Percentiles rank a stretch among this genome's conserved stretches.
Conservation (phyloP, 2,888 invertebrate genomes). For the Stenotaenia linearis region DNA sequence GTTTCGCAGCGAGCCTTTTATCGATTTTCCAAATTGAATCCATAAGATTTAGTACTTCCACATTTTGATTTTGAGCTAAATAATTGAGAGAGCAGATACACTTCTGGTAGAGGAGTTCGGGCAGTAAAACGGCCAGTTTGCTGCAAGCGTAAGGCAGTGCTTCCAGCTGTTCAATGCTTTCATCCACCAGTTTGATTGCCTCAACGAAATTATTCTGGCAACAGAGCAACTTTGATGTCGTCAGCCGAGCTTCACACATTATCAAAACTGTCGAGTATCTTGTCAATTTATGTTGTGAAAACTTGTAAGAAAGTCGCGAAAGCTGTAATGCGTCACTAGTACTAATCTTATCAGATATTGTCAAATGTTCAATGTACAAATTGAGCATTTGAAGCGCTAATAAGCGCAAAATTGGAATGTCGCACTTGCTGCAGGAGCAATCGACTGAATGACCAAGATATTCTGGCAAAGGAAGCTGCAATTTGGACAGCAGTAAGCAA, state of each 20-base stretch:
- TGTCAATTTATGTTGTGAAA: not conserved
- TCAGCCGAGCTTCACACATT: not conserved
- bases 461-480: not conserved
- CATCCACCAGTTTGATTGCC: not conserved
- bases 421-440: not conserved
- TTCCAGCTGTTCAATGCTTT: not conserved
- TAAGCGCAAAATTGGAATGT: not conserved
- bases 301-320: not conserved
- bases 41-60: not conserved
- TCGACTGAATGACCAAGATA: not conserved
- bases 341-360: not conserved
- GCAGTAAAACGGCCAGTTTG: not conserved
- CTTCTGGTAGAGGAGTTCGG: not conserved
- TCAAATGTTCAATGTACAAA: not conserved
- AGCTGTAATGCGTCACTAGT: not conserved
- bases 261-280: not conserved
- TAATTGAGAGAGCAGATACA: not conserved
- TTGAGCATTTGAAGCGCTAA: not conserved
- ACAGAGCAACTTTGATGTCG: no score
- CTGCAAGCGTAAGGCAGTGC: not conserved
- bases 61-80: not conserved
- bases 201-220: not conserved
- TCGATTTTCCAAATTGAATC: not conserved
- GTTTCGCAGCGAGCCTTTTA: not conserved
- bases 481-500: not conserved